Conservation (phyloP, 2,888 invertebrate species). For the Hirudinaria manillensis region DNA sequence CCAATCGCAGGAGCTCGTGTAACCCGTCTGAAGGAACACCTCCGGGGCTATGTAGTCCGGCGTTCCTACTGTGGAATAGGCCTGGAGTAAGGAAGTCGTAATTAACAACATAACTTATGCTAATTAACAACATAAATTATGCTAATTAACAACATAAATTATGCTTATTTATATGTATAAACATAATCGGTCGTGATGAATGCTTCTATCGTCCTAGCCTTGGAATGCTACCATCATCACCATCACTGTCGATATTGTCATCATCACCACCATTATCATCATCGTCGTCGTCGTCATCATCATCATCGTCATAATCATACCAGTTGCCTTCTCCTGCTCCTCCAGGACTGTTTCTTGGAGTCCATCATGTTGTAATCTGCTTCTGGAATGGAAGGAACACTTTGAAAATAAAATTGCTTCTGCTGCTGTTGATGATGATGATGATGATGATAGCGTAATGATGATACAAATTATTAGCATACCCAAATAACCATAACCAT, state of each 20-base stretch:
- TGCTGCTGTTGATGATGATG: no score
- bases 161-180: no score
- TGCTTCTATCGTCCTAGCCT: no score
- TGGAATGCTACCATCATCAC: no score
- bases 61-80: conserved; percentile 71
- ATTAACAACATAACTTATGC: background rate
- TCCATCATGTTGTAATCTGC: conserved; percentile 71
- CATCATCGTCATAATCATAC: conserved; percentile 53
- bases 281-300: no score
- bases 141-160: background rate
- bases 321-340: conserved; percentile 86
- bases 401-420: no score
- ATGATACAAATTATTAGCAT: no score
- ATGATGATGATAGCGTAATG: no score
- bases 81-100: conserved; percentile 47
- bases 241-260: no score
- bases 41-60: conserved; percentile 99
- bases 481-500: no score
- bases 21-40: conserved; percentile 89
- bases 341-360: conserved; percentile 98
- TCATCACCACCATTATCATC: no score
- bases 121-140: background rate
- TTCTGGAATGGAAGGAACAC: background rate
- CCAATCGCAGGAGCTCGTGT: conserved; percentile 96
- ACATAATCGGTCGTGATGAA: no score